Conservation (phyloP, 1,140 invertebrate species). For the Hesperophylax magnus region DNA sequence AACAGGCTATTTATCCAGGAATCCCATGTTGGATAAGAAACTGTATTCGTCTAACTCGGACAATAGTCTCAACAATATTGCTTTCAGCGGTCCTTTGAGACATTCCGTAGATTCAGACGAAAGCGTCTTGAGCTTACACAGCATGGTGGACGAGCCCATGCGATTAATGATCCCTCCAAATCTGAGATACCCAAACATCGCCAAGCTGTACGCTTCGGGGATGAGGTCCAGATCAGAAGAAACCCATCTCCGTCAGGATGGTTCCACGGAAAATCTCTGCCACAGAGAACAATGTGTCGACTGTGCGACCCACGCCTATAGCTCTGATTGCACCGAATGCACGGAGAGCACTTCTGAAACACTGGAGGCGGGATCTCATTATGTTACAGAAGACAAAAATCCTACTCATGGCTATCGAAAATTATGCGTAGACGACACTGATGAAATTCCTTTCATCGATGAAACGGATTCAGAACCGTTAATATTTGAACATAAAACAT, state of each 20-base stretch:
- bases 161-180: conserved; percentile 30
- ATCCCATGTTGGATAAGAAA: conserved; percentile 58
- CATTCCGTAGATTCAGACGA: conserved; percentile 36
- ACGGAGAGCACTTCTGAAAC: conserved; percentile 14
- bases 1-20: conserved; percentile 38
- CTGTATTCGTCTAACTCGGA: conserved; percentile 67
- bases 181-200: conserved; percentile 47
- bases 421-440: conserved; percentile 40
- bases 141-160: conserved; percentile 19
- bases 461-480: conserved; percentile 66
- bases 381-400: background rate
- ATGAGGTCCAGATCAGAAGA: conserved; percentile 29
- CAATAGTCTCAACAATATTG: conserved; percentile 63
- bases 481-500: conserved; percentile 65
- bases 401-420: conserved; percentile 11
- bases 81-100: conserved; percentile 62
- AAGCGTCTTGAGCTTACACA: conserved; percentile 28
- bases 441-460: conserved; percentile 68
- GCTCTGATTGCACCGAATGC: conserved; percentile 53
- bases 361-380: background rate
- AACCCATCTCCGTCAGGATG: conserved; percentile 13
- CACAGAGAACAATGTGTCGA: conserved; percentile 53
- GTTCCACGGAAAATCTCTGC: conserved; percentile 19
- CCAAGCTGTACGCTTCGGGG: conserved; percentile 31
- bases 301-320: conserved; percentile 50